Conservation (phyloP, 23 tunicate genomes). For the Ascidia mentula region DNA sequence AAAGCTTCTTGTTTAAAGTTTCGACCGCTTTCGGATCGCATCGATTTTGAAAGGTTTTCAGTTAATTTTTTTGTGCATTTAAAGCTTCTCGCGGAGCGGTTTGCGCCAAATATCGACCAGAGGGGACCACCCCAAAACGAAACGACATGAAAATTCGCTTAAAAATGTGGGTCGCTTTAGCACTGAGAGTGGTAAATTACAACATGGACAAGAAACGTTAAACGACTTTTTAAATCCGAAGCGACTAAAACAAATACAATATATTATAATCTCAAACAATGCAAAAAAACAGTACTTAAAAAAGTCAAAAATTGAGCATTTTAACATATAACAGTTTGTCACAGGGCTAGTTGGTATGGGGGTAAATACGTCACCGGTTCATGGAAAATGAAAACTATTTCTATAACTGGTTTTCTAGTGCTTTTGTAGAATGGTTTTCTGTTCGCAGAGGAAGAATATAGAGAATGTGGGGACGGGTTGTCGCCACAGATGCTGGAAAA, state of each 20-base stretch:
- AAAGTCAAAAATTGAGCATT: too few relatives aligned
- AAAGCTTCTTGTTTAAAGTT: neutral
- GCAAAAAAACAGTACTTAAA: too few relatives aligned
- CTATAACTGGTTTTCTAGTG: neutral
- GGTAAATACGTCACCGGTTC: too few relatives aligned
- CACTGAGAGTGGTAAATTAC: neutral
- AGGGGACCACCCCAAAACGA: too few relatives aligned
- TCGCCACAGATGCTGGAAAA: constrained; percentile 35
- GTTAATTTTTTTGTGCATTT: neutral
- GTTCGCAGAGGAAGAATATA: constrained; percentile 64
- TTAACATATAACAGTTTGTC: too few relatives aligned
- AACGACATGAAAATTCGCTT: neutral
- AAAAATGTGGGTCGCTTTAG: neutral
- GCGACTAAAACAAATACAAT: too few relatives aligned
- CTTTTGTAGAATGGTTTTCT: neutral
- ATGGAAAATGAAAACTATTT: too few relatives aligned
- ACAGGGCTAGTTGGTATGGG: too few relatives aligned
- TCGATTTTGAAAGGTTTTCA: neutral
- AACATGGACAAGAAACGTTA: too few relatives aligned
- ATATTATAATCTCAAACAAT: too few relatives aligned
- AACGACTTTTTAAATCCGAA: too few relatives aligned
- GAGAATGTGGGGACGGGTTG: constrained; percentile 31
- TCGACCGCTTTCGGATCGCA: neutral
- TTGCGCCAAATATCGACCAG: too few relatives aligned
- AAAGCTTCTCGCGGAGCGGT: neutral